Conservation (phyloP, 2,797 vertebrate genomes). For the Microctenopoma steveboyesi region DNA sequence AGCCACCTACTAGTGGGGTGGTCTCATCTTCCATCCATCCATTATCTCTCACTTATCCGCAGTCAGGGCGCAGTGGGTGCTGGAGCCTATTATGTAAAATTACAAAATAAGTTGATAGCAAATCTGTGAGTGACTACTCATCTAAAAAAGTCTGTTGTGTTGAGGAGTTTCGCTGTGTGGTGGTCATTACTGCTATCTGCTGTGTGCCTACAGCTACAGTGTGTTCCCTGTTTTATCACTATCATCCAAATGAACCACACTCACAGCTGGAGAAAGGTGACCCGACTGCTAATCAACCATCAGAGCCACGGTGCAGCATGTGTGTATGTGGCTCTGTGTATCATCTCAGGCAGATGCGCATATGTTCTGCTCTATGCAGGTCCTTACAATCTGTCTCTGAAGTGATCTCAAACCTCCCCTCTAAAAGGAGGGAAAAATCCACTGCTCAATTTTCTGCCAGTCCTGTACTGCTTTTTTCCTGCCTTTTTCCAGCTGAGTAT, state of each 20-base stretch:
- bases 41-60: too few species aligned
- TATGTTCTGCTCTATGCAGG: conserved; percentile 44
- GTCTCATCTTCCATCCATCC: too few species aligned
- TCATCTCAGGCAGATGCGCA: conserved; percentile 58
- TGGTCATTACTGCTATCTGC: conserved; percentile 66
- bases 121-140: conserved; percentile 1
- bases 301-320: conserved; percentile 39
- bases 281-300: conserved; percentile 77
- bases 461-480: conserved; percentile 56
- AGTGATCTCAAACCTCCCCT: conserved; percentile 72
- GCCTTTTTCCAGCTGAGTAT: conserved; percentile 80
- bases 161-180: conserved; percentile 47
- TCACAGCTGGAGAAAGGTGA: conserved; percentile 83
- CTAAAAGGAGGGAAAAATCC: conserved; percentile 72
- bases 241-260: conserved; percentile 76
- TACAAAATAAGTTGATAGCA: background rate
- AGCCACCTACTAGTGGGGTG: too few species aligned
- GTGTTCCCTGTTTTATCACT: conserved; percentile 77
- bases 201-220: conserved; percentile 70
- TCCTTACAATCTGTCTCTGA: conserved; percentile 62
- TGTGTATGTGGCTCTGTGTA: conserved; percentile 18
- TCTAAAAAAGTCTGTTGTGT: conserved; percentile 39
- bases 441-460: conserved; percentile 68
- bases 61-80: too few species aligned
- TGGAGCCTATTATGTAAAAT: background rate